These are phyloP conservation scores for Morpho helenor DNA, from an alignment of 2,888 invertebrate genomes.

Conservation along the genomic window DNA sequence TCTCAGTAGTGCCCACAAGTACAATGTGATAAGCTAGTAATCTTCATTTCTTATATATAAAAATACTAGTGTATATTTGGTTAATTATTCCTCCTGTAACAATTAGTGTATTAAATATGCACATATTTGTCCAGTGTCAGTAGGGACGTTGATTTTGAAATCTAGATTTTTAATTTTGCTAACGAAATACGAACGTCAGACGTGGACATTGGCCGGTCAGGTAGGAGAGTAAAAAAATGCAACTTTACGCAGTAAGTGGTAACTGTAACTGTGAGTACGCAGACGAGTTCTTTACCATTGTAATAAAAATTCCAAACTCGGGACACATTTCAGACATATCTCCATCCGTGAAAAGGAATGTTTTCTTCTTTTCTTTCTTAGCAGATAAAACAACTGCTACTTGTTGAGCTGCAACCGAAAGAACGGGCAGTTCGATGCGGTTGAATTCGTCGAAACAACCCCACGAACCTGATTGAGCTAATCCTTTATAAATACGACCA, in stretches of 20 bases:
- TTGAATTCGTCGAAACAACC: conserved; percentile 99
- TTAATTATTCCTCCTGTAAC: too few relatives aligned
- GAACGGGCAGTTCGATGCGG: conserved; percentile 94
- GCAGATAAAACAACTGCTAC: conserved; percentile 95
- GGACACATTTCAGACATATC: conserved; percentile 95
- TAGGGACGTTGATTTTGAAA: too few relatives aligned
- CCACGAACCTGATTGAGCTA: conserved; percentile 98
- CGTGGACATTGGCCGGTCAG: too few relatives aligned
- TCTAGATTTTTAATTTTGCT: too few relatives aligned
- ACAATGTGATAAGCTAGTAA: too few relatives aligned
- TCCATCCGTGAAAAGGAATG: conserved; percentile 96
- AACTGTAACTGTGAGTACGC: neutral
- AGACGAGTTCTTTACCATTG: conserved; percentile 84
- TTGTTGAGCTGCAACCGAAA: conserved; percentile 95
- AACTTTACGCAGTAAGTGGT: neutral
- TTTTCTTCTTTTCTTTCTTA: conserved; percentile 95
- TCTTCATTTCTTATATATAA: too few relatives aligned
- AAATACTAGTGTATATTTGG: too few relatives aligned
- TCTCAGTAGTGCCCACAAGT: too few relatives aligned
- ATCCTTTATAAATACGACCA: conserved; percentile 96
- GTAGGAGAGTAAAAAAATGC: neutral
- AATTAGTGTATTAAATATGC: too few relatives aligned
- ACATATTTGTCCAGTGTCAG: too few relatives aligned
- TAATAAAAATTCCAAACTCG: conserved; percentile 98
- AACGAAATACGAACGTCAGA: too few relatives aligned